Conservation (phyloP, 2,797 vertebrate species). For the Poecilia picta region DNA sequence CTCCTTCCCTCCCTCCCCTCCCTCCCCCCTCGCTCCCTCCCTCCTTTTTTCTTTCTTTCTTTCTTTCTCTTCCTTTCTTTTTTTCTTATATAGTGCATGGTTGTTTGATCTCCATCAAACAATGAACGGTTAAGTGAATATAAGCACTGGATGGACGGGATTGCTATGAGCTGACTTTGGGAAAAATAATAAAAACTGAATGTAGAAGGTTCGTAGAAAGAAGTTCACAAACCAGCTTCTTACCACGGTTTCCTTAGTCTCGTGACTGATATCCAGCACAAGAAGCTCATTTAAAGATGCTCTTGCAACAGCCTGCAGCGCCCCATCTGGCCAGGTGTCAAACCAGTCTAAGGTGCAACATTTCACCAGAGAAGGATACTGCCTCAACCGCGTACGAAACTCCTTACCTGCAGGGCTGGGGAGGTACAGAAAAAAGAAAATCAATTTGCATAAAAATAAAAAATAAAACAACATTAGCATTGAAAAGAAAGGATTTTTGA, state of each 20-base stretch:
- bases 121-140: not conserved
- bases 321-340: constrained; percentile 91
- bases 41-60: too few relatives aligned
- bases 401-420: constrained; percentile 89
- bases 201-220: not conserved
- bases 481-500: not conserved
- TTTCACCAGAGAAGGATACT: constrained; percentile 93
- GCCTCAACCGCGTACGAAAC: constrained; percentile 88
- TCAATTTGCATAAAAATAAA: not conserved
- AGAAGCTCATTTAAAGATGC: constrained; percentile 86
- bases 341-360: constrained; percentile 97
- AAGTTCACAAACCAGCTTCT: constrained; percentile 39
- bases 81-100: too few relatives aligned
- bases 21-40: too few relatives aligned
- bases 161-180: not conserved
- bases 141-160: not conserved
- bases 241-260: constrained; percentile 82
- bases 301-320: constrained; percentile 87
- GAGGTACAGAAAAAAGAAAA: not conserved
- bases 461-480: not conserved
- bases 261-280: constrained; percentile 75
- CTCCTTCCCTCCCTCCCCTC: too few relatives aligned
- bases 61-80: too few relatives aligned
- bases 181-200: not conserved
- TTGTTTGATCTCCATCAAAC: too few relatives aligned